Base-by-base conservation (phyloP, 2,888 invertebrate genomes). In the Rosalia funebris region DNA sequence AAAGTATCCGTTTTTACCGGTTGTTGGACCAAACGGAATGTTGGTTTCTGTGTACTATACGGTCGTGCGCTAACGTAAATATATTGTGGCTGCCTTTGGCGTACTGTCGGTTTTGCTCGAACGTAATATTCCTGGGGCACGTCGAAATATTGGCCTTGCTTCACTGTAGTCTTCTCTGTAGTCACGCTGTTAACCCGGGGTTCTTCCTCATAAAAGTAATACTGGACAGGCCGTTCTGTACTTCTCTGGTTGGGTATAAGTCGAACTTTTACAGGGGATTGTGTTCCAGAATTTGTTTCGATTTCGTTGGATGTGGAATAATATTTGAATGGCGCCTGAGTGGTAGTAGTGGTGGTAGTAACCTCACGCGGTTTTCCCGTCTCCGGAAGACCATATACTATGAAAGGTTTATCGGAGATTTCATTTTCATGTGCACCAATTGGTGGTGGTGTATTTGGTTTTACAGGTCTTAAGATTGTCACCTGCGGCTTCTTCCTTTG, bases 151-250 rank as follows among this genome's bases (percentile, higher is more conserved):
- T 62, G 46, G 47, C 68, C 62, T 41, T 57, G 66, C 47, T 65
- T 65, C 1, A 56, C 32, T 14, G 65, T 62, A 42, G 63, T 50
- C 32, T 62, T 50, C 57, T 70, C 57, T 34, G 70, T 69, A 1
- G 65, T 67, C 37, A 65, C 64, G n/a, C 62, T 50, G 44, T 71
- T 63, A 25, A 69, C 69, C 10, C 67, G 61, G 41, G 65, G 65
- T 20, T 76, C 71, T 74, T 90, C 89, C 62, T 90, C 88, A 69
- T 89, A 89, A 73, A 89, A 90, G 71, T 86, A 90, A 78, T 87
- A 89, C 4, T 89, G 88, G 0, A 88, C 84, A 50, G 85, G 78
- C 70, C 84, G 83, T 11, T 41, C 4, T 1, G 66, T 68, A 7
- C 62, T 62, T 50, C 60, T 67, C 10, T 53, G 20, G 0, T 41